phyloP scores from a whole-genome alignment of 2,888 invertebrate genomes.

The Megastigmus dorsalis region DNA sequence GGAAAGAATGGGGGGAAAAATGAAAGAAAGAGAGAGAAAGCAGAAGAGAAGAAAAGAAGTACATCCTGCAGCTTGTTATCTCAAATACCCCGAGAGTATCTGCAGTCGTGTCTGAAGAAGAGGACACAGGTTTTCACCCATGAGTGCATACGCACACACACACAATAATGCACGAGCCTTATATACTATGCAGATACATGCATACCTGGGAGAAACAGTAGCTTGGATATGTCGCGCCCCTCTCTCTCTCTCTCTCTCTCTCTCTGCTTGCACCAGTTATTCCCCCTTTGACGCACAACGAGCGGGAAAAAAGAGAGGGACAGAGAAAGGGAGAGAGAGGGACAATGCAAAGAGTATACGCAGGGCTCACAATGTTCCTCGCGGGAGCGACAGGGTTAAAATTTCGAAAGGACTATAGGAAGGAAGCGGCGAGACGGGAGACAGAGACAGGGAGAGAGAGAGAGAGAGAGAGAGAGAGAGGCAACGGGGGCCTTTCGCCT shows the following conservation, averaged over 20 bases:
- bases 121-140: conserved; percentile 48
- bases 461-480: too few relatives aligned
- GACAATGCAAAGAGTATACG: neutral
- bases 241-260: conserved; percentile 19
- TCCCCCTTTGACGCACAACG: conserved; percentile 39
- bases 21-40: conserved; percentile 22
- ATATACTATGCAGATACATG: too few relatives aligned
- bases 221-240: conserved; percentile 9
- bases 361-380: neutral
- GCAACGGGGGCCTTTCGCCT: neutral
- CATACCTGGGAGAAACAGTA: conserved; percentile 22
- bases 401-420: conserved; percentile 43
- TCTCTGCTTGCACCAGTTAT: too few relatives aligned
- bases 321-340: neutral
- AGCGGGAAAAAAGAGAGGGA: conserved; percentile 34
- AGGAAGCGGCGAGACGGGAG: conserved; percentile 7
- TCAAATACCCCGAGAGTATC: conserved; percentile 45
- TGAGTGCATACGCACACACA: conserved; percentile 39
- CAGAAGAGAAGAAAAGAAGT: conserved; percentile 41
- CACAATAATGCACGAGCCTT: neutral
- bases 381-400: conserved; percentile 52
- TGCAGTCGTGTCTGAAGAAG: conserved; percentile 32
- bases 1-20: conserved; percentile 6
- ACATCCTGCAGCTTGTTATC: conserved; percentile 58
- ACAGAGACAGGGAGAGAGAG: too few relatives aligned